phyloP scores from a whole-genome alignment of 1,140 invertebrate genomes.

The Magallana gigas region DNA sequence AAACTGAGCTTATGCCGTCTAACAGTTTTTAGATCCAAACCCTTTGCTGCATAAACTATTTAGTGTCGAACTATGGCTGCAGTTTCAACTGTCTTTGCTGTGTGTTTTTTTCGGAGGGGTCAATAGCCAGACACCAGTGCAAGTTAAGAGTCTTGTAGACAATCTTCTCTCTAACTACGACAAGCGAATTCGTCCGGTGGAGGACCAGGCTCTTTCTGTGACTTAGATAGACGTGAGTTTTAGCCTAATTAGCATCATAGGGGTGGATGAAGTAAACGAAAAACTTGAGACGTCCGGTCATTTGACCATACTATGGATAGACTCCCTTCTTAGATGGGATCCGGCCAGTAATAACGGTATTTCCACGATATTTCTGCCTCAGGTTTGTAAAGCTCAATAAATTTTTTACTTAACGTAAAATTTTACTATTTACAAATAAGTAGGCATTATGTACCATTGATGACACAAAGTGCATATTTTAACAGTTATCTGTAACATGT shows the following conservation, averaged over 20 bases:
- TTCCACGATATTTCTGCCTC: neutral
- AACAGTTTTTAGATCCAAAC: too few species aligned
- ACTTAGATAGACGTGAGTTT: conserved; percentile 52
- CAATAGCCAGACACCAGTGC: neutral
- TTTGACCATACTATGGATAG: conserved; percentile 45
- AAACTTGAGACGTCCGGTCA: conserved; percentile 48
- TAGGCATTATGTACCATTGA: neutral
- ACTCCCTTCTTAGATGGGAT: conserved; percentile 53
- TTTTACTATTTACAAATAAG: neutral
- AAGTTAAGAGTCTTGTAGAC: neutral
- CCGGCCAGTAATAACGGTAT: conserved; percentile 43
- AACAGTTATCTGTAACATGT: neutral
- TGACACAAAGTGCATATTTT: neutral
- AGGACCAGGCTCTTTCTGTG: conserved; percentile 36
- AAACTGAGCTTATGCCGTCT: too few species aligned
- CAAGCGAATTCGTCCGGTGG: conserved; percentile 49
- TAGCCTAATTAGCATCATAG: conserved; percentile 43
- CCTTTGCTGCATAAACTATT: too few species aligned
- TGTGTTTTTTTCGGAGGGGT: neutral
- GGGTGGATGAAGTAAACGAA: conserved; percentile 50
- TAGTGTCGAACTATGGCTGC: too few species aligned
- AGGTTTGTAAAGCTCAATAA: neutral
- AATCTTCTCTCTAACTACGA: conserved; percentile 27
- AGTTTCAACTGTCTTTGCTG: too few species aligned
- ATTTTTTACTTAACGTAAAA: neutral